Evolutionary conservation across 2,113 vertebrate genomes (phyloP).

Genomic region (Hemicordylus capensis): DNA sequence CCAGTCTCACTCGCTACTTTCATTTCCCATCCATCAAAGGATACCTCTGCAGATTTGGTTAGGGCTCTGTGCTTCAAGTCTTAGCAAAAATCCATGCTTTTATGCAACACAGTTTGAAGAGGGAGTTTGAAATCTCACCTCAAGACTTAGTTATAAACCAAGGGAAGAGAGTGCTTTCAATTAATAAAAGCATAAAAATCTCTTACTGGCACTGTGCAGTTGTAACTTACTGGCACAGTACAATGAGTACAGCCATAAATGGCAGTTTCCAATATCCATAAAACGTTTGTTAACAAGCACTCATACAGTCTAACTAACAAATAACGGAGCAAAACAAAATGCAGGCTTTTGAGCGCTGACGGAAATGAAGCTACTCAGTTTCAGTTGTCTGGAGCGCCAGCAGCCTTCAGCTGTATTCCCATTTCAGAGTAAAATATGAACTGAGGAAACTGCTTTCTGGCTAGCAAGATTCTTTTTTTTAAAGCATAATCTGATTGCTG

Average conservation of each 20-base stretch:
- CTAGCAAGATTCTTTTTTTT: too few species aligned
- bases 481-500: not conserved
- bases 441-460: not conserved
- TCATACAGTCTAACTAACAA: slow-evolving; percentile 29
- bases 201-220: not conserved
- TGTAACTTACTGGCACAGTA: not conserved
- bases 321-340: not conserved
- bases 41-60: not conserved
- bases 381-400: not conserved
- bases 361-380: not conserved
- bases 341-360: not conserved
- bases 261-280: not conserved
- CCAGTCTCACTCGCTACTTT: not conserved
- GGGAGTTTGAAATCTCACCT: slow-evolving; percentile 1
- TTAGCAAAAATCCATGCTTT: slow-evolving; percentile 8
- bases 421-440: not conserved
- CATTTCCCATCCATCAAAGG: not conserved
- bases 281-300: slow-evolving; percentile 2
- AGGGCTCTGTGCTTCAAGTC: not conserved
- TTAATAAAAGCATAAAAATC: slow-evolving; percentile 14
- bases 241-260: accelerated
- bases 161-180: not conserved
- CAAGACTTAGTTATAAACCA: slow-evolving; percentile 5
- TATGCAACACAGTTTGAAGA: not conserved
- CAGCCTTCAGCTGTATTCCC: not conserved